These are phyloP conservation scores for Acropternis orthonyx DNA, from an alignment of 2,797 vertebrate species.

Conservation along the genomic window DNA sequence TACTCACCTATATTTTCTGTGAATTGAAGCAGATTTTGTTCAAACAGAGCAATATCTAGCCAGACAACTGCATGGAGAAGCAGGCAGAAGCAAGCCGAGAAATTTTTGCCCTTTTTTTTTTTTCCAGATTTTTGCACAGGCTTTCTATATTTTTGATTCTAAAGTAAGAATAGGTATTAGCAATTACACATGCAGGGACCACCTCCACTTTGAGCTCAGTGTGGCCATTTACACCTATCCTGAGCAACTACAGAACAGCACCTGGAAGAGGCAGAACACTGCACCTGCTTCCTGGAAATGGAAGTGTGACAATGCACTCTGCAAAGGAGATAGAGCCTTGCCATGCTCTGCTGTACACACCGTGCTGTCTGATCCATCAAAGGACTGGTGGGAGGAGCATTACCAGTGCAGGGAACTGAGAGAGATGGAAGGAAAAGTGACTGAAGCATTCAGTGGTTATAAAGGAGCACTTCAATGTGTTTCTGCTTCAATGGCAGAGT, in stretches of 20 bases:
- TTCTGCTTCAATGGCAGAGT: not conserved
- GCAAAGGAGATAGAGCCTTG: not conserved
- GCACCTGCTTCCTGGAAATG: not conserved
- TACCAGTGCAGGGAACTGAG: not conserved
- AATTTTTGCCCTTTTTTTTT: not conserved
- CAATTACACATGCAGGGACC: not conserved
- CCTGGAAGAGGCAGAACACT: not conserved
- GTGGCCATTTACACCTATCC: not conserved
- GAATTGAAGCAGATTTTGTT: not conserved
- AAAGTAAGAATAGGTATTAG: not conserved
- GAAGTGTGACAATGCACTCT: accelerated
- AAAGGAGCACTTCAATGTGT: not conserved
- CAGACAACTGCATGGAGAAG: not conserved
- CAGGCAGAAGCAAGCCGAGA: not conserved
- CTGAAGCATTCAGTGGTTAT: not conserved
- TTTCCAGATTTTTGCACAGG: not conserved
- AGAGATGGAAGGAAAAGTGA: not conserved
- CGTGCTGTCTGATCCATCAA: not conserved
- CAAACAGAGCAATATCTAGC: not conserved
- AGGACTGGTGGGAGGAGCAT: not conserved
- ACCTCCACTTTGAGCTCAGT: not conserved
- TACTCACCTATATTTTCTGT: not conserved
- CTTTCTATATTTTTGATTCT: not conserved
- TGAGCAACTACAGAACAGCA: not conserved
- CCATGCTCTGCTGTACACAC: accelerated